Evolutionary conservation across 2,888 invertebrate species (phyloP), one percentile per base, ranked within the genome.

Genomic region (Diaperis boleti): DNA sequence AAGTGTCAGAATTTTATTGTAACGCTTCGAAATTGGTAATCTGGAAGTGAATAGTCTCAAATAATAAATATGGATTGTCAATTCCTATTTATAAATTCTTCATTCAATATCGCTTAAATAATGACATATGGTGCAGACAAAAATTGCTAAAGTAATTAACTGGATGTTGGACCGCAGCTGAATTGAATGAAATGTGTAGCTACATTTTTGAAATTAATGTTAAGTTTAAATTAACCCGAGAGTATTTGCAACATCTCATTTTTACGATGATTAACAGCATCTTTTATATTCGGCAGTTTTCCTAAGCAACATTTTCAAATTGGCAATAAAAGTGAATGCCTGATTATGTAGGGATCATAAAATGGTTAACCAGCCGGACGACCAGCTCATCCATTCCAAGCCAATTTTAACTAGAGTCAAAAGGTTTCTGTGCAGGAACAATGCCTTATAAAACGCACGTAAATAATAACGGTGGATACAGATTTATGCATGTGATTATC

Each of bases 231-330:
- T 55, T 55, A 41, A 18, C 14, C 41, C 29, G 42, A n/a, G n/a
- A n/a, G n/a, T n/a, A n/a, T n/a, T 42, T 31, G 42, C 41, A 55
- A 55, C 41, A 14, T 41, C 17, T 54, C 29, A 54, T 54, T 54
- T 54, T 42, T 26, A 29, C 31, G 54, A n/a, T 41, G 33, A 49
- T 49, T 49, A 49, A 33, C 33, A 31, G 33, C 49, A 11, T 8
- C 35, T 49, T 49, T 49, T 49, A 49, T 49, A 49, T 49, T 33
- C 49, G 20, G 26, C 35, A 31, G 14, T 33, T 33, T 49, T 35
- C 35, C 35, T 49, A 35, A 18, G 35, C 33, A 49, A 18, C 49
- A 11, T 49, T 49, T 35, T 49, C 29, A 49, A 49, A 49, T 49
- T 49, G 35, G 33, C 49, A 49, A 49, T 49, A 49, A 49, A 49